Evolutionary conservation across 2,113 vertebrate species (phyloP).

Genomic region (Coryphaenoides rupestris): DNA sequence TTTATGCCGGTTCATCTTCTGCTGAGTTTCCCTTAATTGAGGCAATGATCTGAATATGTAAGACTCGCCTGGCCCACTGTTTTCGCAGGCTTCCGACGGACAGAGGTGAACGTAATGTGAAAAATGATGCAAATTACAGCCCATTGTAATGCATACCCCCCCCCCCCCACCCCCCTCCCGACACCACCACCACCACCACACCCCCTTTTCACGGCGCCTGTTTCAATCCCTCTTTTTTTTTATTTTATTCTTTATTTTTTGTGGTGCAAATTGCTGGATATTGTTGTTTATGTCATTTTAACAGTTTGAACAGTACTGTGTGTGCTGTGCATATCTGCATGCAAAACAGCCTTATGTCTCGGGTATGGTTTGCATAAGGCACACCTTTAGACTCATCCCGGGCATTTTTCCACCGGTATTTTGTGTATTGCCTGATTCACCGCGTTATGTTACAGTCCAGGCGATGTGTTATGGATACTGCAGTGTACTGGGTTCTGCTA

Average conservation of each 20-base stretch:
- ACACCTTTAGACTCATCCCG: too few species aligned
- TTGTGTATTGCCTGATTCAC: too few species aligned
- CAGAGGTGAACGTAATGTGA: constrained; percentile 68
- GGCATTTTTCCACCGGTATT: too few species aligned
- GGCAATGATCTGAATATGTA: constrained; percentile 77
- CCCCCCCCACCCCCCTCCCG: constrained; percentile 9
- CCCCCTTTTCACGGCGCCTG: constrained; percentile 37
- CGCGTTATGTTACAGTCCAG: too few species aligned
- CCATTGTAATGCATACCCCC: constrained; percentile 43
- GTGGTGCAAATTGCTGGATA: constrained; percentile 37
- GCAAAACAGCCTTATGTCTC: not conserved
- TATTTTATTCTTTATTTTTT: too few species aligned
- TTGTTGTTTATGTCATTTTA: constrained; percentile 57
- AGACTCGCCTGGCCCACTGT: constrained; percentile 59
- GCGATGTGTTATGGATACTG: too few species aligned
- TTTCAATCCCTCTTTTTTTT: constrained; percentile 27
- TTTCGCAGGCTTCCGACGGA: constrained; percentile 58
- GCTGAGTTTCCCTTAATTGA: constrained; percentile 78
- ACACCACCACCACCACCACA: not conserved
- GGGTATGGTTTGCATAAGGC: too few species aligned
- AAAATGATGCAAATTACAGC: constrained; percentile 78
- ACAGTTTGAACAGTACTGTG: constrained; percentile 19
- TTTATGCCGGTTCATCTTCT: constrained; percentile 77
- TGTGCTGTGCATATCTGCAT: constrained; percentile 19
- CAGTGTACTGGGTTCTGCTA: too few species aligned